These are phyloP conservation scores for Anguilla rostrata DNA, from an alignment of 2,113 vertebrate species.

Conservation along the genomic window DNA sequence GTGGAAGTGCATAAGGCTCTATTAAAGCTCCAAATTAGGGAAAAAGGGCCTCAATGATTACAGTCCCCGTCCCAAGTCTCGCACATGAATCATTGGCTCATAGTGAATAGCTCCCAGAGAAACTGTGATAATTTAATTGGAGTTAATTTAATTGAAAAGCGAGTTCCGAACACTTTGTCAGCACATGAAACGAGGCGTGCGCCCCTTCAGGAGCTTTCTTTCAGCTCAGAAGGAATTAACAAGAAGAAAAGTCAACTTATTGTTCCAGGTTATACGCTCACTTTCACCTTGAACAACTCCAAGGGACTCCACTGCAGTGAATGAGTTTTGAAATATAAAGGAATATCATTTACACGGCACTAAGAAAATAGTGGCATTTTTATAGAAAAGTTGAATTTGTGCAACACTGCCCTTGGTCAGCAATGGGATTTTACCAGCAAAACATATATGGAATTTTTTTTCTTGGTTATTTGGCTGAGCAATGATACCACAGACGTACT, in stretches of 20 bases:
- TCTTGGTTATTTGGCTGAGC: not conserved
- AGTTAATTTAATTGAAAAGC: conserved; percentile 28
- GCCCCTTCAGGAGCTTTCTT: not conserved
- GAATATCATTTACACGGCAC: not conserved
- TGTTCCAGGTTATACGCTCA: not conserved
- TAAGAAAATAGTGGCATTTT: not conserved
- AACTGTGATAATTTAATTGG: conserved; percentile 50
- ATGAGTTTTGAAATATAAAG: not conserved
- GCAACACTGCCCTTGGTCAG: not conserved
- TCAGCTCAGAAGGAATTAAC: not conserved
- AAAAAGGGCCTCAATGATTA: too few relatives aligned
- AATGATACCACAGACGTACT: not conserved
- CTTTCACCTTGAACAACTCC: not conserved
- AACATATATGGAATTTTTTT: not conserved
- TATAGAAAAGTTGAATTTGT: not conserved
- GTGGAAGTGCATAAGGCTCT: not conserved
- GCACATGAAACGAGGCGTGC: conserved; percentile 31
- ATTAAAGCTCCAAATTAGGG: not conserved
- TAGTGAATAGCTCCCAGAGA: conserved; percentile 33
- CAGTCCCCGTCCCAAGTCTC: not conserved
- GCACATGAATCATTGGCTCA: not conserved
- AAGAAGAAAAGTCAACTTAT: not conserved
- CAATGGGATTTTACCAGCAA: not conserved
- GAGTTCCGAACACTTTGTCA: conserved; percentile 42
- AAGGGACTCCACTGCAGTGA: not conserved